Base-by-base conservation (phyloP, 2,888 invertebrate genomes). In the Uloborus plumipes region DNA sequence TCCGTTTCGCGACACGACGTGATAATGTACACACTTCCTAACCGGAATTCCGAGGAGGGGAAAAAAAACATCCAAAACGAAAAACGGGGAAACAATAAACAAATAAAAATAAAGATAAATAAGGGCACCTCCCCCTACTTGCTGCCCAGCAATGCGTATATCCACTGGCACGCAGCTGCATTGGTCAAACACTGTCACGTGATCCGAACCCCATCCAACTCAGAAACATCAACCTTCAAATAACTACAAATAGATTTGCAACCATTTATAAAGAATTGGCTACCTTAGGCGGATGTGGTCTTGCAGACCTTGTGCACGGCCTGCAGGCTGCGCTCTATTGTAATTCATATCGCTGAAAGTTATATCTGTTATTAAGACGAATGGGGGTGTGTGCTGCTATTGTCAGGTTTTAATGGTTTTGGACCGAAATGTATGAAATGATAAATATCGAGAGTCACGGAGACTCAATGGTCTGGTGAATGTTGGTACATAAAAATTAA, bases 61-160 rank as follows among this genome's bases (percentile, higher is more conserved):
- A 49, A 16, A 71, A 11, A 20, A 59, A 71, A 58, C 26, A 70
- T 47, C 58, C 26, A 9, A 39, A 39, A 39, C 39, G 39, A 39
- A 39, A 39, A 39, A 39, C 39, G 39, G 39, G 39, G 39, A 39
- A 16, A 70, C 59, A 70, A 59, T 49, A 59, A 58, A 71, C n/a
- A 59, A 71, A 49, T 49, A 71, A 71, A 49, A 59, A 71, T 49
- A 71, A 71, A 22, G 15, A n/a, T 59, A 59, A 71, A 59, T 47
- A 61, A 22, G 4, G 47, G 20, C 71, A 31, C 59, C 71, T 53
- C n/a, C 22, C 51, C 39, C 39, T 47, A 53, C 55, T 31, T 22
- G 39, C 55, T 66, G 74, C 55, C 74, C 74, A 74, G 22, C 74
- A 65, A 58, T 74, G 74, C 74, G 74, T 74, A 65, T 64, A 65